A percentile compares a stretch with the other conserved stretches of the same genome.
These are phyloP conservation scores for Nasalis larvatus DNA, from an alignment of 2,113 vertebrate genomes.

Conservation along the genomic window DNA sequence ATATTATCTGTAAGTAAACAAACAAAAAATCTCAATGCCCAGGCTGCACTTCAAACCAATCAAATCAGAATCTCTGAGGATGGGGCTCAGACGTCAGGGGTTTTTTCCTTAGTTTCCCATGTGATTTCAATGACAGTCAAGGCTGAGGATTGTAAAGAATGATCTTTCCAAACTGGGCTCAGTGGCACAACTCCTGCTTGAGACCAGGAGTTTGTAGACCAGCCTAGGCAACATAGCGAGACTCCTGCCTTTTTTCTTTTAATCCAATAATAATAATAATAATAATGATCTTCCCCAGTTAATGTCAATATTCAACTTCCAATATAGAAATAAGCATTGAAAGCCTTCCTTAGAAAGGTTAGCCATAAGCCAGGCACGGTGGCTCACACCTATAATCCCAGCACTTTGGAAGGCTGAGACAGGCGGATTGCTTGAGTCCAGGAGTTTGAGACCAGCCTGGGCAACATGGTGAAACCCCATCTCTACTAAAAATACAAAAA, in stretches of 20 bases:
- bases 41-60: background rate
- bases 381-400: no score
- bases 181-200: no score
- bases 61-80: background rate
- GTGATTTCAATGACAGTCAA: background rate
- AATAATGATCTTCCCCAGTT: background rate
- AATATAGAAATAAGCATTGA: background rate
- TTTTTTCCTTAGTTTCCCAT: background rate
- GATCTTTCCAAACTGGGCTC: background rate
- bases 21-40: background rate
- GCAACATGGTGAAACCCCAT: no score
- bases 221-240: no score
- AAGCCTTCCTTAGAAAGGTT: conserved; percentile 5
- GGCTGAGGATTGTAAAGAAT: background rate
- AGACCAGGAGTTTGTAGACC: no score
- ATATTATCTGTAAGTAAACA: background rate
- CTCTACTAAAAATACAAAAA: no score
- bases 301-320: conserved; percentile 1
- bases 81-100: no score
- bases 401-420: no score
- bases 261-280: no score
- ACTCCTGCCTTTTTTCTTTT: no score
- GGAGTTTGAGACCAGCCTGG: no score
- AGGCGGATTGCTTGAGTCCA: no score
- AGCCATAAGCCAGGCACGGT: background rate